Conservation (phyloP, 2,888 invertebrate species). For the Drosophila fulvimacula region DNA sequence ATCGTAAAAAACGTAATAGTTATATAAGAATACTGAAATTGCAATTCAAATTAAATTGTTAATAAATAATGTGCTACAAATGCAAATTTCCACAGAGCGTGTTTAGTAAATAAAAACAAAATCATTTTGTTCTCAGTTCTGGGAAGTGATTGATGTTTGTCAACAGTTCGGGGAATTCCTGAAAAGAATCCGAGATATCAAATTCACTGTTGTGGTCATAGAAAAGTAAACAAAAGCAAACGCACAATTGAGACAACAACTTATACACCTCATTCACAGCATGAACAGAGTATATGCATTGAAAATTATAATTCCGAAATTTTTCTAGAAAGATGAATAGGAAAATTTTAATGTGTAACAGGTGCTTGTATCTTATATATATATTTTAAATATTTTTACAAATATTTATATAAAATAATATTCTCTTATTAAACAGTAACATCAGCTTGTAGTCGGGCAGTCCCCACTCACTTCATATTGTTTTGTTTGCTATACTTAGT, state of each 20-base stretch:
- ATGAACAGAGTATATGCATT: background rate
- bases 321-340: too few relatives aligned
- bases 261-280: background rate
- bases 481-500: background rate
- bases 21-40: too few relatives aligned
- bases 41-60: too few relatives aligned
- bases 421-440: too few relatives aligned
- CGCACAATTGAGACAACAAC: background rate
- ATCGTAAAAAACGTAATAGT: too few relatives aligned
- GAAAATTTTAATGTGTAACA: too few relatives aligned
- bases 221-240: constrained; percentile 6
- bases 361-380: too few relatives aligned
- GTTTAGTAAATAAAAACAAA: background rate
- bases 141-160: constrained; percentile 11
- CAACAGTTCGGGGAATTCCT: constrained; percentile 1
- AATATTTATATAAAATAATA: too few relatives aligned
- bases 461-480: background rate
- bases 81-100: background rate
- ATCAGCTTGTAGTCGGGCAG: background rate
- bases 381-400: too few relatives aligned
- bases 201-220: background rate
- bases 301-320: too few relatives aligned
- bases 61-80: background rate
- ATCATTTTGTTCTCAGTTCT: background rate
- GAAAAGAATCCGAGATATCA: background rate